A percentile compares a stretch with the other conserved stretches of the same genome.
Evolutionary conservation across 2,113 vertebrate genomes (phyloP).

Genomic region (Lanius collurio): DNA sequence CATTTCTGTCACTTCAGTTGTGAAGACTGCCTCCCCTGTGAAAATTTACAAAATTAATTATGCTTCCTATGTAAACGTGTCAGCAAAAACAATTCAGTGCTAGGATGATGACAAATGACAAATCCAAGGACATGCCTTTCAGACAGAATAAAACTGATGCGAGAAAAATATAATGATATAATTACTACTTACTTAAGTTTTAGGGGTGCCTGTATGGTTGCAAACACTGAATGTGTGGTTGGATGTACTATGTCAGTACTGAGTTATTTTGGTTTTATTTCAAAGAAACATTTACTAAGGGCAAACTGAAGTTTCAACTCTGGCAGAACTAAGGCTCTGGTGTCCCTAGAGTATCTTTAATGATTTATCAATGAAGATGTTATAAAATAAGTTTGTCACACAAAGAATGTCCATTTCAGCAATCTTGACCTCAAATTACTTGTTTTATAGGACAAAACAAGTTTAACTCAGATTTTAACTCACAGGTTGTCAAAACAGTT

Average conservation of each 20-base stretch:
- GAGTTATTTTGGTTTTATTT: slow-evolving; percentile 52
- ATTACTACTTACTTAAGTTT: not conserved
- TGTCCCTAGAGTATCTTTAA: not conserved
- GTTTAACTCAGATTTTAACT: not conserved
- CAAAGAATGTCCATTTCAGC: not conserved
- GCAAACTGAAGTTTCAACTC: not conserved
- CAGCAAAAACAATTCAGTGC: slow-evolving; percentile 1
- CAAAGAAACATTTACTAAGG: slow-evolving; percentile 41
- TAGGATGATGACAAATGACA: not conserved
- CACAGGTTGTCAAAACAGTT: not conserved
- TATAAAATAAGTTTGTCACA: not conserved
- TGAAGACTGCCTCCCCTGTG: slow-evolving; percentile 11
- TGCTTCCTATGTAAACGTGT: not conserved
- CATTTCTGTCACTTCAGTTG: slow-evolving; percentile 31
- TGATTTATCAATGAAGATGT: not conserved
- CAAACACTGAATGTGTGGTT: not conserved
- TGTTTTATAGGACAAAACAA: not conserved
- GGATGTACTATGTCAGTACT: not conserved
- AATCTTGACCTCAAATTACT: not conserved
- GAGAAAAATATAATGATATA: not conserved
- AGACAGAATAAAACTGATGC: slow-evolving; percentile 16
- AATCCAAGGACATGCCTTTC: slow-evolving; percentile 8
- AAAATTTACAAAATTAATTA: slow-evolving; percentile 49
- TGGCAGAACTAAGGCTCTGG: not conserved
- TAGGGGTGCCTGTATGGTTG: not conserved